Percentiles rank a stretch among this genome's conserved stretches.
Evolutionary conservation across 2,797 vertebrate species (phyloP).

Genomic region (Pangasius krempfi): DNA sequence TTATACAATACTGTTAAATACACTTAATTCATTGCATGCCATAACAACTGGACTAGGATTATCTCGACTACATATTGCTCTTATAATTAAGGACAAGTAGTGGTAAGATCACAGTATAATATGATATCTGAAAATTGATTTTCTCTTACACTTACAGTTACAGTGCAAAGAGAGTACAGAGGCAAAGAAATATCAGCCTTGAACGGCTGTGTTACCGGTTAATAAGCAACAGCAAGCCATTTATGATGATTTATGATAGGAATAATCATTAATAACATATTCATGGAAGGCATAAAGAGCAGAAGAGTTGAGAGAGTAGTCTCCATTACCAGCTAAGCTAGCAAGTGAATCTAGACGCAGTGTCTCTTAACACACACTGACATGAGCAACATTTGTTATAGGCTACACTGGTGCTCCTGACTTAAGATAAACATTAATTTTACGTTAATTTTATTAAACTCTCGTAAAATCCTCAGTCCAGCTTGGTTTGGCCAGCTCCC

Average conservation of each 20-base stretch:
- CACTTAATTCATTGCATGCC: not conserved
- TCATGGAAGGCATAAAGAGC: not conserved
- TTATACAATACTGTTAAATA: not conserved
- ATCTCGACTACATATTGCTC: not conserved
- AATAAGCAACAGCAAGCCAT: not conserved
- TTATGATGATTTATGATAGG: not conserved
- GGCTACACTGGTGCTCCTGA: not conserved
- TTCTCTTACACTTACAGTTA: too few relatives aligned
- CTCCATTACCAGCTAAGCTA: not conserved
- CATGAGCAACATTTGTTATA: not conserved
- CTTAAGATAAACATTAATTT: not conserved
- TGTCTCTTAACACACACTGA: not conserved
- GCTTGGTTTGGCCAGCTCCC: not conserved
- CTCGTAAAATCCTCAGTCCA: not conserved
- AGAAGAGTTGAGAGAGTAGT: not conserved
- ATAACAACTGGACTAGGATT: not conserved
- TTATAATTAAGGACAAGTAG: not conserved
- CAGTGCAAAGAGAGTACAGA: too few relatives aligned
- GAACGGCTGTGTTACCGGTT: not conserved
- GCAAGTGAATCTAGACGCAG: not conserved
- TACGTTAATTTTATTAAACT: not conserved
- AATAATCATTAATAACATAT: not conserved
- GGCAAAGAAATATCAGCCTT: not conserved
- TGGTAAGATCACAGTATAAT: not conserved
- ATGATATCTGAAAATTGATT: not conserved